Percentiles rank a stretch among this genome's conserved stretches.
Evolutionary conservation across 2,797 vertebrate genomes (phyloP).

Genomic region (Bradypus variegatus): DNA sequence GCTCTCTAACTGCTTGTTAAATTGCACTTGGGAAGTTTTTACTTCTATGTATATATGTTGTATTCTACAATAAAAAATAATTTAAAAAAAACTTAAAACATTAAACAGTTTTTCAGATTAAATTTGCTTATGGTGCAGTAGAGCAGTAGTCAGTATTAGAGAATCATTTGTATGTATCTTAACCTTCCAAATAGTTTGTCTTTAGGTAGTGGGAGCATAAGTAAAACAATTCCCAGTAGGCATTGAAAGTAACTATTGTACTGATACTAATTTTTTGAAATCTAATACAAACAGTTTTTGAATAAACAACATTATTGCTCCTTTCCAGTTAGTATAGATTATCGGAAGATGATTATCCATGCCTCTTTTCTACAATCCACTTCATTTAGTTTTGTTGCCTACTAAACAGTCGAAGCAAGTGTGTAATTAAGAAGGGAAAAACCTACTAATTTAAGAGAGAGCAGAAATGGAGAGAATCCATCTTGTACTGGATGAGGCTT

Average conservation of each 20-base stretch:
- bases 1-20: no score
- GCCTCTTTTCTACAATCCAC: background rate
- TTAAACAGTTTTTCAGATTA: constrained; percentile 12
- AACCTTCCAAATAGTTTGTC: constrained; percentile 1
- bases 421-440: constrained; percentile 1
- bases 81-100: background rate
- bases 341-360: background rate
- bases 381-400: background rate
- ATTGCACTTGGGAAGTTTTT: no score
- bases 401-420: constrained; percentile 19
- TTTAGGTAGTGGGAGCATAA: background rate
- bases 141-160: constrained; percentile 1
- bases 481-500: background rate
- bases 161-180: background rate
- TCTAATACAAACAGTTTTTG: background rate
- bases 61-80: no score
- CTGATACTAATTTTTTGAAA: constrained; percentile 3
- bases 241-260: background rate
- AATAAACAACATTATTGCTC: background rate
- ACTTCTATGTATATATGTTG: no score
- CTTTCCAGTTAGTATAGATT: background rate
- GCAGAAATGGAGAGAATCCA: background rate
- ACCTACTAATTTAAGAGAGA: background rate
- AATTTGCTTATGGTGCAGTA: background rate
- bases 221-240: background rate